Percentiles rank a stretch among this genome's conserved stretches.
phyloP scores from a whole-genome alignment of 1,140 invertebrate genomes.

The Plodia interpunctella region DNA sequence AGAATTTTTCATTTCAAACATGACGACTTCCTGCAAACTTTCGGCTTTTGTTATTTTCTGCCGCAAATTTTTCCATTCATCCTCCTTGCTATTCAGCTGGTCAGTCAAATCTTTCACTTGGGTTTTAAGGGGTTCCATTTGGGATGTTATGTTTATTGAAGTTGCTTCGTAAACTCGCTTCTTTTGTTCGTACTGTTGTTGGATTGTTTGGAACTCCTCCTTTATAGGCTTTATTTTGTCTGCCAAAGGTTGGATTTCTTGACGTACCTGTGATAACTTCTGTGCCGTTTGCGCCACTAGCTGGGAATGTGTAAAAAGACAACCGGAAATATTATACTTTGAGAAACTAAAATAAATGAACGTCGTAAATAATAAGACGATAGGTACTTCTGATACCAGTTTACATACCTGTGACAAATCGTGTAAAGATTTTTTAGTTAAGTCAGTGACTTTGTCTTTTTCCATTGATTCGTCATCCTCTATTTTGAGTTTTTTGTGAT shows the following conservation, averaged over 20 bases:
- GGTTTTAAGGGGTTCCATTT: constrained; percentile 72
- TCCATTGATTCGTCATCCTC: constrained; percentile 58
- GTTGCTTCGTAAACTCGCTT: constrained; percentile 73
- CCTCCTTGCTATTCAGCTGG: constrained; percentile 67
- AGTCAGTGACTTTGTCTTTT: constrained; percentile 48
- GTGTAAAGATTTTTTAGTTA: constrained; percentile 64
- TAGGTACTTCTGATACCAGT: no score
- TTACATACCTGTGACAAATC: constrained; percentile 72
- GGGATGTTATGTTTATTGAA: constrained; percentile 72
- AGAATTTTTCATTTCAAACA: constrained; percentile 72
- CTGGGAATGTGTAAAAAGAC: constrained; percentile 32
- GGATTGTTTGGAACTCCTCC: constrained; percentile 69
- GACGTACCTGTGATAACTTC: constrained; percentile 66
- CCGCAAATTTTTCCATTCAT: constrained; percentile 74
- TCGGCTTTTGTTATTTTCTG: constrained; percentile 76
- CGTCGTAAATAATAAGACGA: background rate
- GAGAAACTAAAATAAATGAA: no score
- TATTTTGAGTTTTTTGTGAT: constrained; percentile 72
- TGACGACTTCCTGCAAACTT: constrained; percentile 71
- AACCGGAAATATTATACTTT: background rate
- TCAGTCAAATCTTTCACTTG: constrained; percentile 65
- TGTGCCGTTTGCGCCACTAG: constrained; percentile 68
- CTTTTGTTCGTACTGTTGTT: constrained; percentile 74
- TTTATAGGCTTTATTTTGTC: constrained; percentile 71
- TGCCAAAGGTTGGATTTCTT: constrained; percentile 69